Base-by-base conservation (phyloP, 2,888 invertebrate species). In the Meghimatium bilineatum region DNA sequence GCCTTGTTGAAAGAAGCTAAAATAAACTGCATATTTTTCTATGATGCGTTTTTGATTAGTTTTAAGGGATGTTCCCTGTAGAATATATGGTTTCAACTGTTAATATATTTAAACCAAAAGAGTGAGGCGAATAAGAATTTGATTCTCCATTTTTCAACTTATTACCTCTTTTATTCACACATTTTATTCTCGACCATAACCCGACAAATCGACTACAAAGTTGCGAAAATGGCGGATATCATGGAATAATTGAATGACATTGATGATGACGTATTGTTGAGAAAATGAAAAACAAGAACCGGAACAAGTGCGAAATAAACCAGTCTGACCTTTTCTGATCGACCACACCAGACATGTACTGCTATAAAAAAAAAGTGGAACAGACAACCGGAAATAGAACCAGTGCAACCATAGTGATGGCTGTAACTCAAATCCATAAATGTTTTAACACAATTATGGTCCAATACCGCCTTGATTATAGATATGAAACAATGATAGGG, bases 401-500 rank as follows among this genome's bases (percentile, higher is more conserved):
- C 29, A 49, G 79, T 81, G 78, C 86, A 87, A 86, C 87, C 84
- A 87, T 86, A 86, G 86, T 87, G 85, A 83, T 80, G 77, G 83
- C 63, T 80, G 66, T 89, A 88, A 89, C 88, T 86, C 80, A 87
- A 85, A 80, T 85, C 88, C 85, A 88, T 87, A 87, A 88, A 88
- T 87, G 88, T 85, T 88, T 81, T 88, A 89, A 89, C 87, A 78
- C 76, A 86, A 88, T 89, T 88, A 89, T 81, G 75, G 86, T 74
- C 78, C 85, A 86, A 88, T 87, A 88, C 86, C 79, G 82, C 80
- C 85, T 63, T 85, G 88, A 87, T 89, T 89, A 89, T 89, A 89
- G 89, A 89, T 89, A 89, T 89, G 89, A 88, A 88, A 88, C 88
- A 89, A 88, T 88, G 88, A 88, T 88, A 87, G 86, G 87, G 86